Evolutionary conservation across 2,888 invertebrate species (phyloP).

Genomic region (Cosmopolites sordidus): DNA sequence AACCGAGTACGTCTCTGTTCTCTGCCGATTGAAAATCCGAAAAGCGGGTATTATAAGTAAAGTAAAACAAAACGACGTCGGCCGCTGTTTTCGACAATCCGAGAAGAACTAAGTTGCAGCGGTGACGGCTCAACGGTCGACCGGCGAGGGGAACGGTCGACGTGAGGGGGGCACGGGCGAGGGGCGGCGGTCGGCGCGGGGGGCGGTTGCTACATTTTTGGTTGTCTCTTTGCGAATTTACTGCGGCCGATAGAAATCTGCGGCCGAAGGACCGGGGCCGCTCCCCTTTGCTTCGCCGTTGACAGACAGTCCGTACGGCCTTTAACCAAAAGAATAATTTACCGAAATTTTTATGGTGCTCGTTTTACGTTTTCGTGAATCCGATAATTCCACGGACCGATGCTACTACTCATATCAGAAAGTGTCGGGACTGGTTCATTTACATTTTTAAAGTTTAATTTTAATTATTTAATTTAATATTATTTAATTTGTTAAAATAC

Average conservation of each 20-base stretch:
- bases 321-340: conserved; percentile 5
- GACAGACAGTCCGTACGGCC: conserved; percentile 12
- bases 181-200: conserved; percentile 21
- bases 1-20: conserved; percentile 14
- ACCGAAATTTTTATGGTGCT: conserved; percentile 1
- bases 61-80: conserved; percentile 30
- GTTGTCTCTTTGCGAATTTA: conserved; percentile 43
- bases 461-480: too few relatives aligned
- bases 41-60: conserved; percentile 36
- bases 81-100: conserved; percentile 24
- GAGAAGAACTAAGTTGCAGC: conserved; percentile 11
- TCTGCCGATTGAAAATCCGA: conserved; percentile 38
- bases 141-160: conserved; percentile 18
- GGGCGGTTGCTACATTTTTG: conserved; percentile 36
- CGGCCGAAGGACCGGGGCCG: conserved; percentile 32
- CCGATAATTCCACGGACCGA: too few relatives aligned
- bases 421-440: too few relatives aligned
- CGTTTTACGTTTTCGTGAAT: too few relatives aligned
- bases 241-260: conserved; percentile 47
- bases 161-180: conserved; percentile 24
- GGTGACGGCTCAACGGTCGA: not conserved
- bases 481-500: too few relatives aligned
- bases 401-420: too few relatives aligned
- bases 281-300: conserved; percentile 14
- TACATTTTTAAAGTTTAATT: too few relatives aligned